Evolutionary conservation across 2,797 vertebrate species (phyloP).

Genomic region (Alcedo quadribrachys): DNA sequence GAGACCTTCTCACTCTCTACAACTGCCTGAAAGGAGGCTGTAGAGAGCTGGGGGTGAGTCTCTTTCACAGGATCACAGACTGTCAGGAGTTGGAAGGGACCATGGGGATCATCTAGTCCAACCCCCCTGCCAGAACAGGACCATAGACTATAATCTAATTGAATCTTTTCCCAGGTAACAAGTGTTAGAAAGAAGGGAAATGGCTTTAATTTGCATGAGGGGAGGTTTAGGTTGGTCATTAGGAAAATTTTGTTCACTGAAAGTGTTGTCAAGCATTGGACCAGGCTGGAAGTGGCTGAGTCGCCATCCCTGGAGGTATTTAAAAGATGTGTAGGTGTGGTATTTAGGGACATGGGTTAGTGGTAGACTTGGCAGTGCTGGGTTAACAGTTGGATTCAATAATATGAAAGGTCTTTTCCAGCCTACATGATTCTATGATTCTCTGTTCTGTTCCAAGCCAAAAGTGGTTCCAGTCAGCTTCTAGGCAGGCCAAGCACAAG

Average conservation of each 20-base stretch:
- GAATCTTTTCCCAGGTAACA: background rate
- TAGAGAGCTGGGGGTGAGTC: accelerated
- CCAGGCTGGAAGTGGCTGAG: background rate
- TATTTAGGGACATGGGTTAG: background rate
- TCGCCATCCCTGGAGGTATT: background rate
- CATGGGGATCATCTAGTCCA: too few relatives aligned
- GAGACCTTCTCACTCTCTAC: background rate
- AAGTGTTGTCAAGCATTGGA: background rate
- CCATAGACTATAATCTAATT: too few relatives aligned
- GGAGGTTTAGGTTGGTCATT: background rate
- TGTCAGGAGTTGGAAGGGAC: too few relatives aligned
- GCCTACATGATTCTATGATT: background rate
- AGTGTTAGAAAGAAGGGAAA: background rate
- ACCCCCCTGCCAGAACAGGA: too few relatives aligned
- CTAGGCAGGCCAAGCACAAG: background rate
- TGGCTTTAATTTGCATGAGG: background rate
- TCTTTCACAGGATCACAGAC: background rate
- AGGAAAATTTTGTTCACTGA: background rate
- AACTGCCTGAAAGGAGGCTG: background rate
- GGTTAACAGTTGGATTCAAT: background rate
- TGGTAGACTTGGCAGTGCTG: background rate
- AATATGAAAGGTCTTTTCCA: background rate
- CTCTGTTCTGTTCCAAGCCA: background rate
- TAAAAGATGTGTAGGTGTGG: background rate
- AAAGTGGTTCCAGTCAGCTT: background rate